phyloP scores from a whole-genome alignment of 2,113 vertebrate genomes.

The Emydura subglobosa region DNA sequence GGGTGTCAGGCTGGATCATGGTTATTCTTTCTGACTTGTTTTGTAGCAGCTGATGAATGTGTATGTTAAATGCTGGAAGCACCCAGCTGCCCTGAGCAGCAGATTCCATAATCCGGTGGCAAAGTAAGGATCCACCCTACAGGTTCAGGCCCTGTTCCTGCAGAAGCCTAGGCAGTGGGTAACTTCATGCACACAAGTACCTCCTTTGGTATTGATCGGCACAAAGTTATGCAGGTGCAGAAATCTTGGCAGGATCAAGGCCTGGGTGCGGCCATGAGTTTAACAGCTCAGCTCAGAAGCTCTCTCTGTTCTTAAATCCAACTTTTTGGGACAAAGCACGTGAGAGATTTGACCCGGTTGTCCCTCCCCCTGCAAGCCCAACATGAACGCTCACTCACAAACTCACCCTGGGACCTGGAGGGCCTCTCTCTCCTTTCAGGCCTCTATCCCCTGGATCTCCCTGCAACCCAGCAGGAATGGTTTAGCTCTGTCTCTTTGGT shows the following conservation, averaged over 20 bases:
- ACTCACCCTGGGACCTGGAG: constrained; percentile 80
- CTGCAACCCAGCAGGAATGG: constrained; percentile 42
- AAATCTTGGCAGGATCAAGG: background rate
- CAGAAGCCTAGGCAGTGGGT: background rate
- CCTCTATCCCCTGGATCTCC: constrained; percentile 77
- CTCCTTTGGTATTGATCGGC: background rate
- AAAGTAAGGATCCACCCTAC: background rate
- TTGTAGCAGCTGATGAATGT: background rate
- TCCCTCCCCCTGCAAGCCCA: background rate
- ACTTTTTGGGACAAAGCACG: rapidly evolving
- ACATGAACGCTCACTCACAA: background rate
- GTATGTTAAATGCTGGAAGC: background rate
- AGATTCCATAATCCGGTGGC: background rate
- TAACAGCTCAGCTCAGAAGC: background rate
- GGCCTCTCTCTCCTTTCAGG: constrained; percentile 74
- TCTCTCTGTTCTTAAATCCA: background rate
- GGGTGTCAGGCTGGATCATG: background rate
- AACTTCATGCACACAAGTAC: background rate
- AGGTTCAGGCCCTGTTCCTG: background rate
- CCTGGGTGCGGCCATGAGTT: rapidly evolving
- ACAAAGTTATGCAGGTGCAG: background rate
- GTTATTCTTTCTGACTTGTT: background rate
- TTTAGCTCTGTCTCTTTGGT: background rate
- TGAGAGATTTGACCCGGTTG: background rate
- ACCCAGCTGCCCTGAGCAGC: background rate